Base-by-base conservation (phyloP, 2,888 invertebrate species). In the Xanthorhoe spadicearia region DNA sequence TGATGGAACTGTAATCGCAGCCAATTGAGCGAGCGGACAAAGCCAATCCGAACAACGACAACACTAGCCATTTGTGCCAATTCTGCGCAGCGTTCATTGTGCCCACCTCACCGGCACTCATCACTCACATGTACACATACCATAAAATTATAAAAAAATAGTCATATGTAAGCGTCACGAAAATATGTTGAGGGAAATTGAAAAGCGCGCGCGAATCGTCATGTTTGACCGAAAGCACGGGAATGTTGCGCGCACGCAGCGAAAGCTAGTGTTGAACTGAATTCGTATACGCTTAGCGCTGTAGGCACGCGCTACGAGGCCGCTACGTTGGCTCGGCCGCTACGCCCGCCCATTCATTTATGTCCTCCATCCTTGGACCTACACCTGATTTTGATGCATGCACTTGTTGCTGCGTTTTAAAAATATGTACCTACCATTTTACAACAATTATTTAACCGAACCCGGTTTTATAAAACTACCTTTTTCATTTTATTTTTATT, bases 21-120 rank as follows among this genome's bases (percentile, higher is more conserved):
- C 86, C 92, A 93, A 93, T 92, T 93, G 91, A 88, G 82, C 86
- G 88, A 84, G 87, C 92, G 92, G 92, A 92, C 93, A 92, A 90
- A 91, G 92, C 92, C 90, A 93, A 92, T 92, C 92, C 92, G 86
- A 92, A 83, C 86, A 92, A 83, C 88, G 87, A 85, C 90, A 92
- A 87, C 90, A 92, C 88, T 83, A 92, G 88, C 92, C 92, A 92
- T 91, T 92, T 92, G 88, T 88, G 92, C 91, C 92, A 92, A 92
- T 92, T 92, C 91, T 84, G 85, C 83, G 84, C 84, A 86, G 84
- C 83, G 85, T 85, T 88, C 92, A 93, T 92, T 91, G 90, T 92
- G 85, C 81, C 81, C 83, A 59, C 19, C 56, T 72, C 72, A 81
- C 79, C 79, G 75, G 80, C 82, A 83, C 83, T 80, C 81, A 77